Percentiles rank a stretch among this genome's conserved stretches.
These are phyloP conservation scores for Pelagia noctiluca DNA, from an alignment of 30 jellyfish, hydroid and myxozoan species.

Conservation along the genomic window DNA sequence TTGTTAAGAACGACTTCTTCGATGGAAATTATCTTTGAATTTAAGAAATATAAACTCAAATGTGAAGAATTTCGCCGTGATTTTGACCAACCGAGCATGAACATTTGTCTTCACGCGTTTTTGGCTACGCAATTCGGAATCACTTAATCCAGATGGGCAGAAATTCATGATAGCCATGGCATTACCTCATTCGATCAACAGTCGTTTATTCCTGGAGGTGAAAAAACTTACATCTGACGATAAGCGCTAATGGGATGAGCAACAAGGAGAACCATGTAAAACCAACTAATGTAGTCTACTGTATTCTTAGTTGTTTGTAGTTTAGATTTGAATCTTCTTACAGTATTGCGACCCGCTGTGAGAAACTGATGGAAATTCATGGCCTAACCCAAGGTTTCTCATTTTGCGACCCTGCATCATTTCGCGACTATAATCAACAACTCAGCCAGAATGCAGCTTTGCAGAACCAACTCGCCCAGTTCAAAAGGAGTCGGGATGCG, in stretches of 20 bases:
- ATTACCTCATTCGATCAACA: constrained; percentile 49
- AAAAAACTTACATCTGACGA: too few species aligned
- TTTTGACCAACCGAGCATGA: constrained; percentile 45
- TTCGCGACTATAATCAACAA: constrained; percentile 34
- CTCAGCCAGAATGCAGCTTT: constrained; percentile 1
- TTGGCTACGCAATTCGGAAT: constrained; percentile 56
- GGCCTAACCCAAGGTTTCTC: not conserved
- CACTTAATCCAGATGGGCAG: constrained; percentile 52
- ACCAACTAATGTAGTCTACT: too few species aligned
- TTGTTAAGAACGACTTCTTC: too few species aligned
- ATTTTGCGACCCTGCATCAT: constrained; percentile 34
- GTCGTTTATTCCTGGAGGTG: constrained; percentile 5
- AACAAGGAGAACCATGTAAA: too few species aligned
- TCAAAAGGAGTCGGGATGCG: constrained; percentile 48
- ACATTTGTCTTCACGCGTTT: constrained; percentile 61
- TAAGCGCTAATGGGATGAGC: too few species aligned
- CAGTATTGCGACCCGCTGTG: not conserved
- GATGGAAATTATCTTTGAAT: too few species aligned
- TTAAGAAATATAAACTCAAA: too few species aligned
- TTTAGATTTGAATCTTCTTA: not conserved
- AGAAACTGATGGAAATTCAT: not conserved
- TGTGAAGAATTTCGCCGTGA: constrained; percentile 28
- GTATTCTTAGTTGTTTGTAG: too few species aligned
- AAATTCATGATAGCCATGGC: constrained; percentile 2
- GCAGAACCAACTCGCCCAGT: not conserved